phyloP scores from a whole-genome alignment of 2,113 vertebrate species.

The Suricata suricatta region DNA sequence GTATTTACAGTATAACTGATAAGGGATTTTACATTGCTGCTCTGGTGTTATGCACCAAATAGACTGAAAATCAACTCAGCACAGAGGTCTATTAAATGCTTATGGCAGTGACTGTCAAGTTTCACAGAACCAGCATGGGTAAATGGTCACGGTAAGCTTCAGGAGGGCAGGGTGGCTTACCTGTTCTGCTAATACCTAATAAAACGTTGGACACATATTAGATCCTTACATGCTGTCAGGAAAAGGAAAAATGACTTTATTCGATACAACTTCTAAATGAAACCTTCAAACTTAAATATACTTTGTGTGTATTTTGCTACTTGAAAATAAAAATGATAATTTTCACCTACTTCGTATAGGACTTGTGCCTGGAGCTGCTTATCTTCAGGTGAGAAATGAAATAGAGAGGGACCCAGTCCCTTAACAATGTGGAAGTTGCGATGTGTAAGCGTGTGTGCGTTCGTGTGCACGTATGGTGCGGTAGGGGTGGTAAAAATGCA shows the following conservation, averaged over 20 bases:
- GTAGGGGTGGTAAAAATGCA: background rate
- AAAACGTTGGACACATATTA: background rate
- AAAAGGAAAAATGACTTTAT: background rate
- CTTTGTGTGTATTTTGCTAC: background rate
- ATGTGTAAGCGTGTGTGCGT: background rate
- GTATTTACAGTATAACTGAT: background rate
- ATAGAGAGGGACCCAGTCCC: background rate
- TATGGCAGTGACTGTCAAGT: background rate
- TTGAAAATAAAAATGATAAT: constrained; percentile 47
- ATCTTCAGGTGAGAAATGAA: background rate
- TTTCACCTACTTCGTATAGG: background rate
- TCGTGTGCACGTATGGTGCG: too few relatives aligned
- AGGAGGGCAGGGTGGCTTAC: background rate
- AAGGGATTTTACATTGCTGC: background rate
- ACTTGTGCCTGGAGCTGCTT: background rate
- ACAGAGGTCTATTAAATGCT: background rate
- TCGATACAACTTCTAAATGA: background rate
- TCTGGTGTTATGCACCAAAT: background rate
- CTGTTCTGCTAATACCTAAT: background rate
- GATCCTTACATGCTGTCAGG: background rate
- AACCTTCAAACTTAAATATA: background rate
- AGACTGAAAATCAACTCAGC: background rate
- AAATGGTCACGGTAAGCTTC: background rate
- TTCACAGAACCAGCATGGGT: background rate
- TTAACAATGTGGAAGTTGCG: background rate